Evolutionary conservation across 2,888 invertebrate species (phyloP).

Genomic region (Linnaemya vulpina): DNA sequence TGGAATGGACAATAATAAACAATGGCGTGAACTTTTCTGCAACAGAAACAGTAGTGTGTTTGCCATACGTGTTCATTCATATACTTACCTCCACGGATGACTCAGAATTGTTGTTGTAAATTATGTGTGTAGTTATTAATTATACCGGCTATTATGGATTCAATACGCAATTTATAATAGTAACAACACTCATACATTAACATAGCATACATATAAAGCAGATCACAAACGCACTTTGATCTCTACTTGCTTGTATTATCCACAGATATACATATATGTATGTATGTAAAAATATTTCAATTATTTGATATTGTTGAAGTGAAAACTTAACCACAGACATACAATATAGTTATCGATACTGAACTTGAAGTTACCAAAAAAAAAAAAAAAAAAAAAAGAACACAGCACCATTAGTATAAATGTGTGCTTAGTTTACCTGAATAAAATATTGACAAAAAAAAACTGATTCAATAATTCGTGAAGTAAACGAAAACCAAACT

Average conservation of each 20-base stretch:
- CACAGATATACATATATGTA: too few relatives aligned
- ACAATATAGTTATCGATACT: too few relatives aligned
- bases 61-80: background rate
- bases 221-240: conserved; percentile 46
- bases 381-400: too few relatives aligned
- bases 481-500: too few relatives aligned
- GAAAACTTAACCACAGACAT: background rate
- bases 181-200: background rate
- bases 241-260: conserved; percentile 1
- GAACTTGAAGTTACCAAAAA: too few relatives aligned
- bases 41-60: background rate
- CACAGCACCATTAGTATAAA: too few relatives aligned
- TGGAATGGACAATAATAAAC: too few relatives aligned
- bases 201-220: conserved; percentile 1
- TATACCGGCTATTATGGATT: conserved; percentile 38
- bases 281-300: too few relatives aligned
- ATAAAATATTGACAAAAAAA: too few relatives aligned
- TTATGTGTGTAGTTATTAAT: conserved; percentile 1
- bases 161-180: conserved; percentile 22
- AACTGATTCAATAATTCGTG: too few relatives aligned
- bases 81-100: background rate
- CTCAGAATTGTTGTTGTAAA: conserved; percentile 15
- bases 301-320: conserved; percentile 49
- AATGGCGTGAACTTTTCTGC: too few relatives aligned
- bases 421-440: too few relatives aligned